These are phyloP conservation scores for Phylloscopus whistleri DNA, from an alignment of 2,113 vertebrate genomes.

Conservation along the genomic window DNA sequence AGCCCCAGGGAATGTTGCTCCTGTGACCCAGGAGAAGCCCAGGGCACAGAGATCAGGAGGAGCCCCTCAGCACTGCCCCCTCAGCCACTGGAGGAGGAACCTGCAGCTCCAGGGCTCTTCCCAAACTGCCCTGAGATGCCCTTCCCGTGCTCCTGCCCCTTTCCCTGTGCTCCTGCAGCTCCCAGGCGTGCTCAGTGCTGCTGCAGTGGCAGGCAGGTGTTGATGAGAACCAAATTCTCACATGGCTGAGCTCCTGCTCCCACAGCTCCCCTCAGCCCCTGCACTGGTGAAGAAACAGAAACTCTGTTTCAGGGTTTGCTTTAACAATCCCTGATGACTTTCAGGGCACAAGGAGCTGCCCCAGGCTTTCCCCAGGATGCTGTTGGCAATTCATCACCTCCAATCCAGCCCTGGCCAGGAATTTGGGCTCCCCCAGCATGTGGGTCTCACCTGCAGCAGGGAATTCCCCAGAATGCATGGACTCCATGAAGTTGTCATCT, in stretches of 20 bases:
- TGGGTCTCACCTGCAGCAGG: neutral
- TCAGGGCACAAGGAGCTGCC: neutral
- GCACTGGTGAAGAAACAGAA: neutral
- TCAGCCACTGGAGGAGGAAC: neutral
- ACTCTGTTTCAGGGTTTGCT: neutral
- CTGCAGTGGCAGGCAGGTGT: neutral
- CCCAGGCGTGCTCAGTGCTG: neutral
- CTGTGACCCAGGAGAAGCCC: neutral
- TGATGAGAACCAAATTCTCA: neutral
- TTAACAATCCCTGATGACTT: neutral
- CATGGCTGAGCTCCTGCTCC: neutral
- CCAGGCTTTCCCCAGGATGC: neutral
- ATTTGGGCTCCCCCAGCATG: neutral
- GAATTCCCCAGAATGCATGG: neutral
- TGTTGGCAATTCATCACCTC: neutral
- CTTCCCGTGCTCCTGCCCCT: neutral
- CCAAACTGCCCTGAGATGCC: neutral
- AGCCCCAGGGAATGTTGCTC: neutral
- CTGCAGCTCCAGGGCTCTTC: neutral
- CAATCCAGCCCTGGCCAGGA: neutral
- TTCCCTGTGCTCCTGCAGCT: neutral
- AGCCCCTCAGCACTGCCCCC: neutral
- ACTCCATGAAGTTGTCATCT: neutral
- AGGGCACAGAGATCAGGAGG: neutral
- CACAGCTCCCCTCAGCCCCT: neutral